phyloP scores from a whole-genome alignment of 2,797 vertebrate genomes.

The Percopsis omiscomaycus region DNA sequence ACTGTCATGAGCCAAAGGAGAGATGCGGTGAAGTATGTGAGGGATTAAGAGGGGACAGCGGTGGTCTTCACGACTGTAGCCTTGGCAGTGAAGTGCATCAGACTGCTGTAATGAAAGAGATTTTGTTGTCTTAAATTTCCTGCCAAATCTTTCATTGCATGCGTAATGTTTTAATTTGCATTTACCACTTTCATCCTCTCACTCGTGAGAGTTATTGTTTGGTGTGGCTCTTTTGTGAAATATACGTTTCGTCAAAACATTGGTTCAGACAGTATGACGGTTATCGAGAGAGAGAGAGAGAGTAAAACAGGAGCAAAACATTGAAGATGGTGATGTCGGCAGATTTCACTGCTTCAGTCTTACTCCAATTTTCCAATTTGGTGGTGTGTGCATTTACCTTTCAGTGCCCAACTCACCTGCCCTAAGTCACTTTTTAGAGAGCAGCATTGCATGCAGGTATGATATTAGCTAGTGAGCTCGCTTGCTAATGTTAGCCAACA shows the following conservation, averaged over 20 bases:
- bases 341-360: constrained; percentile 36
- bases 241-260: constrained; percentile 6
- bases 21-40: constrained; percentile 22
- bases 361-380: constrained; percentile 1
- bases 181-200: constrained; percentile 43
- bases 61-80: constrained; percentile 67
- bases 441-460: constrained; percentile 1
- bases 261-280: constrained; percentile 11
- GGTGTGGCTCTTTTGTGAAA: constrained; percentile 15
- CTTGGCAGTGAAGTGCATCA: constrained; percentile 56
- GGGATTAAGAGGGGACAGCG: constrained; percentile 44
- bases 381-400: constrained; percentile 3
- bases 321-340: constrained; percentile 28
- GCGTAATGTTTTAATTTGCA: constrained; percentile 60
- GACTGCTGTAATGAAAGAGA: constrained; percentile 53
- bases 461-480: not conserved
- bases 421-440: constrained; percentile 5
- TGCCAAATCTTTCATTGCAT: constrained; percentile 61
- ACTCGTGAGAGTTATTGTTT: constrained; percentile 29
- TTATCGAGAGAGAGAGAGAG: constrained; percentile 13
- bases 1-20: constrained; percentile 32
- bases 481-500: constrained; percentile 2
- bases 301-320: constrained; percentile 9
- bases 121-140: constrained; percentile 54
- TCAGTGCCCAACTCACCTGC: constrained; percentile 2